phyloP scores from a whole-genome alignment of 2,888 invertebrate species.

The Phyllotreta striolata region DNA sequence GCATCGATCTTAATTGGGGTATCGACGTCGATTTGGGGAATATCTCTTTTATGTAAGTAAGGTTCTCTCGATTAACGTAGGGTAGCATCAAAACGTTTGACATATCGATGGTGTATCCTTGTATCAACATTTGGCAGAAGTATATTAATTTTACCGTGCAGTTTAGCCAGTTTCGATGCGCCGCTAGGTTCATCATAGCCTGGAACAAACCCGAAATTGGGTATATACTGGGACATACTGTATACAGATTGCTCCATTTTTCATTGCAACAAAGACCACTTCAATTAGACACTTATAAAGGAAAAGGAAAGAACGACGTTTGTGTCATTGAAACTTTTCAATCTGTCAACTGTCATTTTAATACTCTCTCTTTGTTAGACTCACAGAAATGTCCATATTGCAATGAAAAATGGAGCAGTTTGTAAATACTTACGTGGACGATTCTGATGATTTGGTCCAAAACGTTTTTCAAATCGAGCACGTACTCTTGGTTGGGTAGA shows the following conservation, averaged over 20 bases:
- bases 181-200: conserved; percentile 96
- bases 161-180: conserved; percentile 89
- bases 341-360: too few relatives aligned
- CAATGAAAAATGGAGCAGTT: neutral
- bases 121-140: conserved; percentile 88
- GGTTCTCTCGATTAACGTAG: conserved; percentile 71
- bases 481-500: conserved; percentile 92
- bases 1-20: conserved; percentile 31
- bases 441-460: conserved; percentile 96
- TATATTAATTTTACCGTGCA: conserved; percentile 80
- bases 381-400: too few relatives aligned
- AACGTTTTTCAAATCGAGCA: conserved; percentile 95
- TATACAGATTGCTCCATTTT: too few relatives aligned
- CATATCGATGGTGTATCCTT: conserved; percentile 87
- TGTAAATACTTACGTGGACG: conserved; percentile 73
- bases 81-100: conserved; percentile 81
- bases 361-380: too few relatives aligned
- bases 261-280: too few relatives aligned
- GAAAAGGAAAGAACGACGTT: too few relatives aligned
- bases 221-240: too few relatives aligned
- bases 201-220: too few relatives aligned
- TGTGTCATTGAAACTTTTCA: too few relatives aligned
- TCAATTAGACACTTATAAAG: too few relatives aligned
- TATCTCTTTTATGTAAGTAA: conserved; percentile 68
- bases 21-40: conserved; percentile 42